Conservation (phyloP, 2,888 invertebrate genomes). For the Acrocyrtus sp. region DNA sequence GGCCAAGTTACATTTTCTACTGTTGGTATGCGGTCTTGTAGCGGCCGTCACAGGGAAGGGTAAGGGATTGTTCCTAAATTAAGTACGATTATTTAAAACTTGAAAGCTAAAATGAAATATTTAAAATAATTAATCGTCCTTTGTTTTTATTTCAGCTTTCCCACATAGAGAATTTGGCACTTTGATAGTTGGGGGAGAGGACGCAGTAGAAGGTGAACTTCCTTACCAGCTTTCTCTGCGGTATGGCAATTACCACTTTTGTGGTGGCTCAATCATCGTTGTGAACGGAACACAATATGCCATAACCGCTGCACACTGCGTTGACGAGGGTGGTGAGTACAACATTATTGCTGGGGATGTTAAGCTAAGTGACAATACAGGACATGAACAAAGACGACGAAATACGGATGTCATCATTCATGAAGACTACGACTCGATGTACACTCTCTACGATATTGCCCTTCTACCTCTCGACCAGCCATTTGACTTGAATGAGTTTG, state of each 20-base stretch:
- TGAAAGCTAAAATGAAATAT: no score
- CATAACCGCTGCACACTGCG: slow-evolving; percentile 16
- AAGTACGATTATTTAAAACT: no score
- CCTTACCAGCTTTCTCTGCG: slow-evolving; percentile 36
- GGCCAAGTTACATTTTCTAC: no score
- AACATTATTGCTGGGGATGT: slow-evolving; percentile 20
- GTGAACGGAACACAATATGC: background rate
- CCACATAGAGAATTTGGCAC: no score
- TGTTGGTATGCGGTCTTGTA: no score
- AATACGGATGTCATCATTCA: slow-evolving; percentile 3
- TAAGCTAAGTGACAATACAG: slow-evolving; percentile 5
- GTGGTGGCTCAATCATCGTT: slow-evolving; percentile 22
- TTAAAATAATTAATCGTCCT: no score
- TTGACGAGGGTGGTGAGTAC: background rate
- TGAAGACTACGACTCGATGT: slow-evolving; percentile 3
- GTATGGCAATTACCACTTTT: slow-evolving; percentile 7
- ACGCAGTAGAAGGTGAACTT: slow-evolving; percentile 31
- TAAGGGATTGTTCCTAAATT: no score
- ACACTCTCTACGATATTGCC: slow-evolving; percentile 15
- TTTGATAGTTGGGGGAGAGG: slow-evolving; percentile 46
- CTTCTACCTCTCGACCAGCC: slow-evolving; percentile 3
- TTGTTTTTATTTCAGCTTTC: no score
- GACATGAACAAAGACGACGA: slow-evolving; percentile 15
- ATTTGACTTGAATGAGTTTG: slow-evolving; percentile 8
- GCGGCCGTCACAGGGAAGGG: no score